phyloP scores from a whole-genome alignment of 2,888 invertebrate species.

The Stenurella melanura region DNA sequence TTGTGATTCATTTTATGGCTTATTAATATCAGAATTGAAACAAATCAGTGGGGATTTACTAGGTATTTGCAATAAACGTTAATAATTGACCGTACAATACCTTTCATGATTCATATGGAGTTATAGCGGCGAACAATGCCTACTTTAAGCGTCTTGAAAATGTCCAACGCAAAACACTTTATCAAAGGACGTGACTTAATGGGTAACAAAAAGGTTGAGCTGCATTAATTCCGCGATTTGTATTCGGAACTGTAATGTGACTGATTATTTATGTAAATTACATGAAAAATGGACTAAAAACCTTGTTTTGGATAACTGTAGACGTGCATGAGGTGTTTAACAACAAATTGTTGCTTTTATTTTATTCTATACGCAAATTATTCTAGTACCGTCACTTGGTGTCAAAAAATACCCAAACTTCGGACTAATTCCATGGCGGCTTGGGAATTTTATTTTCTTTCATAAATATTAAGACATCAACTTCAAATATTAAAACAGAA shows the following conservation, averaged over 20 bases:
- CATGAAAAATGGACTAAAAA: slow-evolving; percentile 48
- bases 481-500: too few relatives aligned
- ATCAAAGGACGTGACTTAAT: slow-evolving; percentile 30
- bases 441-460: too few relatives aligned
- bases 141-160: slow-evolving; percentile 2
- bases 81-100: background rate
- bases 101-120: slow-evolving; percentile 12
- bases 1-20: slow-evolving; percentile 14
- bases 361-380: background rate
- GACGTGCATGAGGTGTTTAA: slow-evolving; percentile 55
- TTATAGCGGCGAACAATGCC: slow-evolving; percentile 5
- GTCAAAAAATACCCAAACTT: too few relatives aligned
- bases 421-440: too few relatives aligned
- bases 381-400: too few relatives aligned
- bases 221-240: slow-evolving; percentile 36
- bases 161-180: slow-evolving; percentile 3
- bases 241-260: slow-evolving; percentile 46
- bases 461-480: too few relatives aligned
- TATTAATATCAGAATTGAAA: slow-evolving; percentile 23
- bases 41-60: slow-evolving; percentile 16
- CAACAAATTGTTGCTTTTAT: slow-evolving; percentile 43
- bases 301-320: slow-evolving; percentile 60
- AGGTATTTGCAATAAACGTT: slow-evolving; percentile 12
- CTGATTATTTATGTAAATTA: slow-evolving; percentile 49
- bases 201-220: slow-evolving; percentile 16